Conservation (phyloP, 2,888 invertebrate genomes). For the Caradrina clavipalpis region DNA sequence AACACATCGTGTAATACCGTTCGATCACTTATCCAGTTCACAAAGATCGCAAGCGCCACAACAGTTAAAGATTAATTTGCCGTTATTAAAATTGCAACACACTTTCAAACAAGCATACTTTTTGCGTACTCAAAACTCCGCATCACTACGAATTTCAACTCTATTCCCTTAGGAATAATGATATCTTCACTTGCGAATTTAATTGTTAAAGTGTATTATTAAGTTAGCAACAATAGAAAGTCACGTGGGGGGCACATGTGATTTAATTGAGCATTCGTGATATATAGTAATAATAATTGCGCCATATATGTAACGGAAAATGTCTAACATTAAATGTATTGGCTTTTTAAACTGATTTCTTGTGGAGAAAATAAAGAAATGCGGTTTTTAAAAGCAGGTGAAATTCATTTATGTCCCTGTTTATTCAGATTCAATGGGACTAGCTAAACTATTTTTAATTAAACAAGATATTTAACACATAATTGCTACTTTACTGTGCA, state of each 20-base stretch:
- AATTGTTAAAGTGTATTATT: neutral
- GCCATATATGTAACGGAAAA: constrained; percentile 62
- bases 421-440: too few species aligned
- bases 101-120: constrained; percentile 47
- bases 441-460: neutral
- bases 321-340: constrained; percentile 44
- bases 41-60: constrained; percentile 45
- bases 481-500: neutral
- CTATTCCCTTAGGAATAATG: neutral
- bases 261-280: constrained; percentile 68
- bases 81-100: constrained; percentile 68
- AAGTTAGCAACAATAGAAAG: constrained; percentile 62
- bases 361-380: neutral
- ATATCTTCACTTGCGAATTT: constrained; percentile 10
- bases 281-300: constrained; percentile 64
- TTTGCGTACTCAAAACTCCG: constrained; percentile 15
- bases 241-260: constrained; percentile 61
- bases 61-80: constrained; percentile 64
- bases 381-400: neutral
- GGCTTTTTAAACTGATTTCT: neutral
- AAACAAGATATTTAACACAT: neutral
- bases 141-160: constrained; percentile 24
- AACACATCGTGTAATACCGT: constrained; percentile 51
- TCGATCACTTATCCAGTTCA: constrained; percentile 38
- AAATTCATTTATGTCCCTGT: neutral